Base-by-base conservation (phyloP, 2,888 invertebrate genomes). In the Sisyra nigra region DNA sequence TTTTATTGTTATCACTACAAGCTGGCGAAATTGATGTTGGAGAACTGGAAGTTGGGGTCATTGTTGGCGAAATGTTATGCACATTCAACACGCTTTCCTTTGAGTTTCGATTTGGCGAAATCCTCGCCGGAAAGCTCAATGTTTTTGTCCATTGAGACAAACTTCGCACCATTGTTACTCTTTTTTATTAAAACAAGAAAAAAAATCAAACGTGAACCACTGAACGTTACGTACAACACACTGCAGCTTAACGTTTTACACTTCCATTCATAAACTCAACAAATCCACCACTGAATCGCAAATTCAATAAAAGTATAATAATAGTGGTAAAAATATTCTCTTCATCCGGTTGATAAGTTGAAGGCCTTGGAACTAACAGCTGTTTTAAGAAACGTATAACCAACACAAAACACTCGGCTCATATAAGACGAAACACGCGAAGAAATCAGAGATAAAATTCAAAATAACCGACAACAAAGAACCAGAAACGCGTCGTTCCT, bases 61-160 rank as follows among this genome's bases (percentile, higher is more conserved):
- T 67, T 30, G 66, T 63, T 47, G 57, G 62, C 52, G 57, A 65
- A 51, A 59, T 57, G 30, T 70, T 68, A 52, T 71, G 71, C 50
- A 69, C 69, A 57, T 72, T 72, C 45, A 71, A 67, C 49, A 73
- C 72, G 63, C 68, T 67, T 59, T 83, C 82, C 65, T 83, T 83
- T 33, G 78, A 76, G 44, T 76, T 76, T 56, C 83, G 77, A 61
- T 85, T 83, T 11, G 86, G 85, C 46, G 84, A 84, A 57, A 86
- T 71, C 63, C 87, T 72, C 56, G 86, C 79, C 48, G 87, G 87
- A 63, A 87, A 87, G 72, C 86, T 87, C 60, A 87, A 71, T 53
- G 86, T 87, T 72, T 87, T 87, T 65, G 86, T 87, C 87, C 87
- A 87, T 71, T 86, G 84, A 48, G 85, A 77, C 57, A 87, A 68